phyloP scores from a whole-genome alignment of 2,888 invertebrate species.

The Amblyteles armatorius region DNA sequence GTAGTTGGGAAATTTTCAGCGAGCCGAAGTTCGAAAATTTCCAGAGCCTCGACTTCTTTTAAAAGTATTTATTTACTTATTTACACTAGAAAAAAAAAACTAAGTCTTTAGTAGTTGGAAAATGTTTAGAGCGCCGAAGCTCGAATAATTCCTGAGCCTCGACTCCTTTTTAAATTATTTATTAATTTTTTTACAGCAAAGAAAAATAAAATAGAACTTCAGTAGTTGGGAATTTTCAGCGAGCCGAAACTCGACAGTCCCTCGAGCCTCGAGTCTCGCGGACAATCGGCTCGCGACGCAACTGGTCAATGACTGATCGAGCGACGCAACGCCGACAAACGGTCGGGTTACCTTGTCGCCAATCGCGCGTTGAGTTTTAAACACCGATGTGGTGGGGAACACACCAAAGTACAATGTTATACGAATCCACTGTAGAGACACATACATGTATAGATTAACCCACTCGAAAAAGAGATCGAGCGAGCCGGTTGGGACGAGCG shows the following conservation, averaged over 20 bases:
- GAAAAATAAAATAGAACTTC: background rate
- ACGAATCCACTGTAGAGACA: background rate
- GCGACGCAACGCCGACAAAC: slow-evolving; percentile 42
- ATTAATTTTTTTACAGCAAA: background rate
- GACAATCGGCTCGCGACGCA: slow-evolving; percentile 46
- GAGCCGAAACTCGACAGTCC: background rate
- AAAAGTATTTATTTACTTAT: no score
- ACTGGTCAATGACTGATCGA: slow-evolving; percentile 62
- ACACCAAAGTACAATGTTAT: slow-evolving; percentile 8
- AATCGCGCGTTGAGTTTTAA: slow-evolving; percentile 5
- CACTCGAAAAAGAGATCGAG: background rate
- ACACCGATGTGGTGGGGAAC: slow-evolving; percentile 7
- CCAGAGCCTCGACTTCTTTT: no score
- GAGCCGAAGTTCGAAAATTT: background rate
- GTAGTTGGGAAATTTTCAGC: background rate
- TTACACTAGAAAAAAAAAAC: background rate
- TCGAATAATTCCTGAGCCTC: no score
- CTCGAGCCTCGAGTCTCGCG: background rate
- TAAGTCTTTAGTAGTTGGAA: background rate
- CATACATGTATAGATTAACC: background rate
- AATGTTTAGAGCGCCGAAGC: no score
- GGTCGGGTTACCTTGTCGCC: slow-evolving; percentile 1
- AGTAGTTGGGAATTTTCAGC: background rate
- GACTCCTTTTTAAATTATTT: background rate
- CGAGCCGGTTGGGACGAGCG: background rate